Evolutionary conservation across 2,888 invertebrate genomes (phyloP).

Genomic region (Smittia aterrima): DNA sequence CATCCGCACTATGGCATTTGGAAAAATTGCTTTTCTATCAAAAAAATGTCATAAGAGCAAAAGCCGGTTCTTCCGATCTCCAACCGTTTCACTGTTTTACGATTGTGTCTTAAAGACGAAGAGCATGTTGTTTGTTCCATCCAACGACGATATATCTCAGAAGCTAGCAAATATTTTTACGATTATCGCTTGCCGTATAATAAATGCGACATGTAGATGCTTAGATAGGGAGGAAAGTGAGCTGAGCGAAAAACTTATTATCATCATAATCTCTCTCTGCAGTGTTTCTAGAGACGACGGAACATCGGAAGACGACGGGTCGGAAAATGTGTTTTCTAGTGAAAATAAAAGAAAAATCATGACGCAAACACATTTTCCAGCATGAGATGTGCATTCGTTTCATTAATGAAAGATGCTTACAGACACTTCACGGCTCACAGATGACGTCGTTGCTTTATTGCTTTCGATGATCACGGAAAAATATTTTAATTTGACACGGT

Average conservation of each 20-base stretch:
- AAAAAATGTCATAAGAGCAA: conserved; percentile 21
- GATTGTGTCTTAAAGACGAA: background rate
- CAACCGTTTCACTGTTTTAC: background rate
- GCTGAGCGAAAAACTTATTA: conserved; percentile 19
- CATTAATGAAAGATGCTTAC: too few relatives aligned
- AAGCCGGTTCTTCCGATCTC: background rate
- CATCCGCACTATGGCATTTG: background rate
- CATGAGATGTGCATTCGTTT: conserved; percentile 37
- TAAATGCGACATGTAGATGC: background rate
- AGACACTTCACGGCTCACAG: too few relatives aligned
- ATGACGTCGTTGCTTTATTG: too few relatives aligned
- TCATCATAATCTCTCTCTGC: conserved; percentile 36
- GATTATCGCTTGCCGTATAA: conserved; percentile 22
- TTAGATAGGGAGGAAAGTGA: background rate
- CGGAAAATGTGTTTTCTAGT: background rate
- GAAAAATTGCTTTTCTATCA: conserved; percentile 29
- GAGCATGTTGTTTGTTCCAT: background rate
- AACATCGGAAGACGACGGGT: background rate
- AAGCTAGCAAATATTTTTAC: conserved; percentile 25
- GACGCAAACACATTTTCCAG: conserved; percentile 36
- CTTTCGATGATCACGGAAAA: too few relatives aligned
- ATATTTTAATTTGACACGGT: too few relatives aligned
- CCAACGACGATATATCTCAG: background rate
- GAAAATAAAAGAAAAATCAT: conserved; percentile 2
- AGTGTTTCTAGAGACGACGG: background rate